Conservation (phyloP, 1,140 invertebrate species). For the Drosophila nigromelanica region DNA sequence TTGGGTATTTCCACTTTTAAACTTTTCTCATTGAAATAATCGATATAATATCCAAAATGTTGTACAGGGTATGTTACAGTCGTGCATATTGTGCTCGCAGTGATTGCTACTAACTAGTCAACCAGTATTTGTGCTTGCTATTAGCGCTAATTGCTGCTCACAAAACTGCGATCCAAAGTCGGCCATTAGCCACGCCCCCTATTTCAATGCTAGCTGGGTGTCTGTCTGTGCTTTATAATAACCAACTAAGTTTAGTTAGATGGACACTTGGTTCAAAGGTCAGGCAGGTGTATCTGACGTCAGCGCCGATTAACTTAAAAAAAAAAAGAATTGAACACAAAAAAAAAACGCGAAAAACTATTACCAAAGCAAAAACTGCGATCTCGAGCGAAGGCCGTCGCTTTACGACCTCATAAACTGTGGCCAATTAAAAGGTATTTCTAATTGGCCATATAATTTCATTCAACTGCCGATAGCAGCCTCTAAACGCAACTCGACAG, state of each 20-base stretch:
- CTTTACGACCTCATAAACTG: conserved; percentile 50
- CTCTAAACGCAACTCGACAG: neutral
- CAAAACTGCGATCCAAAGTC: conserved; percentile 16
- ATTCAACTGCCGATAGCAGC: conserved; percentile 13
- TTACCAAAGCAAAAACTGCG: conserved; percentile 15
- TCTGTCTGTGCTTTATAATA: neutral
- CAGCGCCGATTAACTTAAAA: neutral
- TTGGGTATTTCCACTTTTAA: too few species aligned
- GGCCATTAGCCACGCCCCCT: conserved; percentile 30
- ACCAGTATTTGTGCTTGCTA: conserved; percentile 23
- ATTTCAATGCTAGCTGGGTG: neutral
- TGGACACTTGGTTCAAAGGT: conserved; percentile 15
- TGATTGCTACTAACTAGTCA: conserved; percentile 1
- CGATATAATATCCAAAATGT: too few species aligned
- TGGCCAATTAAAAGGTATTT: conserved; percentile 55
- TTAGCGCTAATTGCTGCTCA: conserved; percentile 40
- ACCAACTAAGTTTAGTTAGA: neutral
- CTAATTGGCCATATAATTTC: conserved; percentile 64
- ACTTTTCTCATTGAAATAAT: too few species aligned
- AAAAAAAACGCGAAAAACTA: neutral
- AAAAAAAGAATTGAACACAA: conserved; percentile 12
- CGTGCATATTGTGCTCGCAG: neutral
- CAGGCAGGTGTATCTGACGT: conserved; percentile 8
- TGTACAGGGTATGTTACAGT: neutral
- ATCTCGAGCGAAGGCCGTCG: conserved; percentile 35